Base-by-base conservation (phyloP, 2,113 vertebrate species). In the Taurulus bubalis region DNA sequence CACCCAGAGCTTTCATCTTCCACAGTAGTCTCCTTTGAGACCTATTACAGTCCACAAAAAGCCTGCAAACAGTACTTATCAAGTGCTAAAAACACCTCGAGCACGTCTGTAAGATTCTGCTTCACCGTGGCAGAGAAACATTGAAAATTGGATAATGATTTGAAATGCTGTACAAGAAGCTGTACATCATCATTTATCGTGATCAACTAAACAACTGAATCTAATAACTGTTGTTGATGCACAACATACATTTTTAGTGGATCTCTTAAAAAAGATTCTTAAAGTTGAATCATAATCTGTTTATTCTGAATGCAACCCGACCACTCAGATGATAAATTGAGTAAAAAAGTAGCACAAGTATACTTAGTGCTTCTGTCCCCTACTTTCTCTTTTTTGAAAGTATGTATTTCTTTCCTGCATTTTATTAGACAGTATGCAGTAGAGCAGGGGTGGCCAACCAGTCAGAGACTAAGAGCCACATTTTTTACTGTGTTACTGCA, bases 1-100 rank as follows among this genome's bases (percentile, higher is more conserved):
- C 84, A 69, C 53, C 75, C 85, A 68, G 71, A 38, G 73, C 71
- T 75, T 84, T 83, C 30, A 78, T 84, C 71, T 59, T 60, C 68
- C 14, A 47, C 51, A 22, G 6, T 47, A 11, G 24, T 63, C 51
- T 79, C 76, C 67, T 60, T 11, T 58, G 3, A 63, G 58, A 51
- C 32, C 5, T 26, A 11, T 42, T 74, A 38, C 11, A 62, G 74
- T 78, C 49, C 22, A 55, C 45, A 66, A n/a, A 71, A 55, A 26
- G 38, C 10, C 16, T 20, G 32, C 32, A 53, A 53, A 51, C 56
- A 49, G 28, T 64, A 34, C 12, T 58, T n/a, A 34, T 70, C 28
- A 40, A 77, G 30, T 69, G 34, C 24, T 63, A 24, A 55, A 56
- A 64, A 76, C 36, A 30, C 6, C 18, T n/a, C 11, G 30, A 70